Percentiles rank a stretch among this genome's conserved stretches.
Evolutionary conservation across 2,888 invertebrate species (phyloP).

Genomic region (Sarcophaga caerulescens): DNA sequence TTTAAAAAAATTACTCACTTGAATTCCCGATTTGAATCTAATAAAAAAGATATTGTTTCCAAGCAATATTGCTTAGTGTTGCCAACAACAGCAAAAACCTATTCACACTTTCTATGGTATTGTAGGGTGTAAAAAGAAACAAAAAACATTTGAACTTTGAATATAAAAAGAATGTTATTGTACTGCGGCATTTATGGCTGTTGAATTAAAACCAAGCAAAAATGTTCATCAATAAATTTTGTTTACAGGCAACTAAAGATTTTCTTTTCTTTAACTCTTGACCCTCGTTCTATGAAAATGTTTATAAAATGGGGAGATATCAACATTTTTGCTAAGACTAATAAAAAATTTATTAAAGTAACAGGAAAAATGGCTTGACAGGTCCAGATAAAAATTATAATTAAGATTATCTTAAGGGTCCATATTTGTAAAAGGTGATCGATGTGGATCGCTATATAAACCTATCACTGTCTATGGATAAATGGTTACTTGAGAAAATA

Average conservation of each 20-base stretch:
- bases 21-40: too few relatives aligned
- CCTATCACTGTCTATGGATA: too few relatives aligned
- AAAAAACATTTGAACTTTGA: background rate
- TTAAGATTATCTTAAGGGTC: too few relatives aligned
- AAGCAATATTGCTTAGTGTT: too few relatives aligned
- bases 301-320: background rate
- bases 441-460: too few relatives aligned
- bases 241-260: background rate
- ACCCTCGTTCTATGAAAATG: background rate
- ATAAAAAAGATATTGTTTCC: too few relatives aligned
- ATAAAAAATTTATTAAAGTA: background rate
- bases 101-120: too few relatives aligned
- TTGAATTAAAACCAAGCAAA: slow-evolving; percentile 17
- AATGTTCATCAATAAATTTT: slow-evolving; percentile 36
- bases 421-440: too few relatives aligned
- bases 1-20: too few relatives aligned
- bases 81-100: too few relatives aligned
- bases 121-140: background rate
- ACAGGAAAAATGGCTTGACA: background rate
- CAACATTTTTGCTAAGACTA: background rate
- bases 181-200: slow-evolving; percentile 27
- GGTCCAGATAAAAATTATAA: too few relatives aligned
- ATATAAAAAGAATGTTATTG: slow-evolving; percentile 1
- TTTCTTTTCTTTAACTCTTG: background rate
- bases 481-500: too few relatives aligned